phyloP scores from a whole-genome alignment of 1,140 invertebrate genomes.

The Tribolium castaneum region DNA sequence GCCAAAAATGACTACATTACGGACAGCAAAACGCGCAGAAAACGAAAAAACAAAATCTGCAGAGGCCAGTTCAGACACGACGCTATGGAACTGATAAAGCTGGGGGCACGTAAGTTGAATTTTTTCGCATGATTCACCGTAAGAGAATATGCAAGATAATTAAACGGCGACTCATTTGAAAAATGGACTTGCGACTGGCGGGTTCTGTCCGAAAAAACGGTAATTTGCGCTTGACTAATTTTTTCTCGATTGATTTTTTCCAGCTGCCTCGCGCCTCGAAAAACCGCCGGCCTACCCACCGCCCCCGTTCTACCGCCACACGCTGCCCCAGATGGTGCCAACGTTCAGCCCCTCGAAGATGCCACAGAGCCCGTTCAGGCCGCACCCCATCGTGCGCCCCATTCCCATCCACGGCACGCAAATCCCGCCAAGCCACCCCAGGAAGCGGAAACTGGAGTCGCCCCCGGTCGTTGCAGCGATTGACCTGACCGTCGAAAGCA shows the following conservation, averaged over 20 bases:
- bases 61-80: constrained; percentile 49
- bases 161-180: no score
- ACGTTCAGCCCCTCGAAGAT: neutral
- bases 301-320: neutral
- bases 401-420: neutral
- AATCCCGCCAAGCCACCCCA: no score
- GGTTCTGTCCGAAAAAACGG: no score
- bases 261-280: neutral
- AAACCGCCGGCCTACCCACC: neutral
- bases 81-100: constrained; percentile 45
- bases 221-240: no score
- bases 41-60: constrained; percentile 49
- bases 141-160: neutral
- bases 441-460: neutral
- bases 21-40: neutral
- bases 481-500: neutral
- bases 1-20: neutral
- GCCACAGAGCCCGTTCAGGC: neutral
- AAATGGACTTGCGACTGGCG: no score
- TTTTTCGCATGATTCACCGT: neutral
- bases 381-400: neutral
- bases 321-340: constrained; percentile 8
- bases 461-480: constrained; percentile 16
- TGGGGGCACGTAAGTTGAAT: constrained; percentile 42
- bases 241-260: neutral